Conservation (phyloP, 2,888 invertebrate genomes). For the Plemyria rubiginata region DNA sequence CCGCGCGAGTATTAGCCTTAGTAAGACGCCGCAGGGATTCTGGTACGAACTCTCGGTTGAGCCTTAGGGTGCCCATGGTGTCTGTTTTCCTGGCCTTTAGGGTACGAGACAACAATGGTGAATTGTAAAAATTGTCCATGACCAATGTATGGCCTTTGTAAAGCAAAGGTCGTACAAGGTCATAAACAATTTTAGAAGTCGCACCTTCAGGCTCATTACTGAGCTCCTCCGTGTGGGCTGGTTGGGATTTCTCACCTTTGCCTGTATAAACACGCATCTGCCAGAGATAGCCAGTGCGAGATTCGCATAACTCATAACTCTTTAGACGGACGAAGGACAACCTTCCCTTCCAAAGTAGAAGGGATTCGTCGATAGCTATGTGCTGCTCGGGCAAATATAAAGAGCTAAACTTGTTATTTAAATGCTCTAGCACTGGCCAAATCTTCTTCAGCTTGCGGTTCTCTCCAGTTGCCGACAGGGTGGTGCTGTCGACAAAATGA, state of each 20-base stretch:
- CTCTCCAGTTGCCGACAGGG: not conserved
- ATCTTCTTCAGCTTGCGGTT: not conserved
- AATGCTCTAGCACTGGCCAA: not conserved
- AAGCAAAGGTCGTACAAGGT: slow-evolving; percentile 3
- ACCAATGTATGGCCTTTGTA: not conserved
- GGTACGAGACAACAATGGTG: not conserved
- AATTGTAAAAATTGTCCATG: slow-evolving; percentile 5
- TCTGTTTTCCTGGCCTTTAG: slow-evolving; percentile 24
- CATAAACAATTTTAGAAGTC: not conserved
- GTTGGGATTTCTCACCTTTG: not conserved
- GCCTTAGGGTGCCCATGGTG: slow-evolving; percentile 32
- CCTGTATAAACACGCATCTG: not conserved
- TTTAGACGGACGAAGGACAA: not conserved
- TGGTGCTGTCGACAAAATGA: slow-evolving; percentile 2
- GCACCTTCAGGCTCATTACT: not conserved
- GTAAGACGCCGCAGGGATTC: slow-evolving; percentile 25
- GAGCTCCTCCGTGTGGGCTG: not conserved
- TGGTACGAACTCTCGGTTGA: slow-evolving; percentile 38
- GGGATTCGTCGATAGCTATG: slow-evolving; percentile 6
- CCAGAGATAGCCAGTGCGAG: slow-evolving; percentile 1
- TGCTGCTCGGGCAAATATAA: slow-evolving; percentile 3
- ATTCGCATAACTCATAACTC: not conserved
- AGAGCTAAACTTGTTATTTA: slow-evolving; percentile 1
- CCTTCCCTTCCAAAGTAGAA: slow-evolving; percentile 5
- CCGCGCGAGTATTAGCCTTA: slow-evolving; percentile 16